Evolutionary conservation across 2,113 vertebrate genomes (phyloP).

Genomic region (Neolamprologus tretocephalus): DNA sequence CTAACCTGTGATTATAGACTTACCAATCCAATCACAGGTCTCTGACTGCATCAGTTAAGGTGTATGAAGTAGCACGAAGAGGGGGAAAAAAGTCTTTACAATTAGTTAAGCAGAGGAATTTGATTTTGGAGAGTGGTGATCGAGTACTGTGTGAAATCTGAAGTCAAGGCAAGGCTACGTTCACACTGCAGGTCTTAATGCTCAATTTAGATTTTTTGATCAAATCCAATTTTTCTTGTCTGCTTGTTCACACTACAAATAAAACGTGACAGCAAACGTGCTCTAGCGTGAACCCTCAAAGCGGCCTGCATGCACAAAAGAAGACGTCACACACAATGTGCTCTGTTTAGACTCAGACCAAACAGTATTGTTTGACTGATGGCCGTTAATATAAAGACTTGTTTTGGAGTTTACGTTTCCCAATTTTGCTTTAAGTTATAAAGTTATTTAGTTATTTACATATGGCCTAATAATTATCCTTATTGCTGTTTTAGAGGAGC

Average conservation of each 20-base stretch:
- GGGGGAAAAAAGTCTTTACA: background rate
- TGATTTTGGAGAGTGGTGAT: background rate
- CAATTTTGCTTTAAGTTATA: background rate
- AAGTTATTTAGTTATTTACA: background rate
- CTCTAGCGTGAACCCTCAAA: background rate
- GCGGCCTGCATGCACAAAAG: rapidly evolving
- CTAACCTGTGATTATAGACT: background rate
- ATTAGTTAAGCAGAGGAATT: background rate
- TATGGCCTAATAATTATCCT: background rate
- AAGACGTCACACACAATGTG: rapidly evolving
- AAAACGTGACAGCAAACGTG: rapidly evolving
- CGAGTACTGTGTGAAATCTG: background rate
- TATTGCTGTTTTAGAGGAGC: background rate
- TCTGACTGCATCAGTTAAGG: background rate
- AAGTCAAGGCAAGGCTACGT: background rate
- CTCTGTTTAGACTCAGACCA: background rate
- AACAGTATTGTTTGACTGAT: background rate
- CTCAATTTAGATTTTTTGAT: background rate
- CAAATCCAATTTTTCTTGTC: background rate
- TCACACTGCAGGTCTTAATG: background rate
- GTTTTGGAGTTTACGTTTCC: rapidly evolving
- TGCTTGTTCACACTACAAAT: background rate
- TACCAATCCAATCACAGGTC: background rate
- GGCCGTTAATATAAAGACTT: background rate
- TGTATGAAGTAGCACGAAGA: background rate